Evolutionary conservation across 2,888 invertebrate species (phyloP).

Genomic region (Corythucha ciliata): DNA sequence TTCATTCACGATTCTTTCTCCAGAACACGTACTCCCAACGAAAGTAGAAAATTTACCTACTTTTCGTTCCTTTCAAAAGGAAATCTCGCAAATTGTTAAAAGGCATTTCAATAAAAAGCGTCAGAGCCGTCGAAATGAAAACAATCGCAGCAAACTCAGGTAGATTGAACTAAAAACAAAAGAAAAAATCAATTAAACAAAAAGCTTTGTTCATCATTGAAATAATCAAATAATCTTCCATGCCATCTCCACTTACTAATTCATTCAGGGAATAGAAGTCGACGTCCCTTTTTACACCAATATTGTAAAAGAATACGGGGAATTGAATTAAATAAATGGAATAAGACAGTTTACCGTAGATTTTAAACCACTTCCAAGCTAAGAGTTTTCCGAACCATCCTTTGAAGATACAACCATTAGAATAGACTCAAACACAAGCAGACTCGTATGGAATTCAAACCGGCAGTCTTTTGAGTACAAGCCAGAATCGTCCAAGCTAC

Average conservation of each 20-base stretch:
- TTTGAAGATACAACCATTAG: conserved; percentile 36
- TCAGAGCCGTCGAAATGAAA: conserved; percentile 45
- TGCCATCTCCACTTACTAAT: conserved; percentile 45
- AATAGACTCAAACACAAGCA: too few species aligned
- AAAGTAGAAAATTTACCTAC: too few species aligned
- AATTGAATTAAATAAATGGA: conserved; percentile 54
- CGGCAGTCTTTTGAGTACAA: conserved; percentile 47
- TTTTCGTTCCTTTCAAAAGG: too few species aligned
- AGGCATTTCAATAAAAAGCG: conserved; percentile 51
- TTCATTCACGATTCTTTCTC: too few species aligned
- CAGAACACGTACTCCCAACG: too few species aligned
- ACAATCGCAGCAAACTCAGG: conserved; percentile 46
- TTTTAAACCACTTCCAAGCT: conserved; percentile 48
- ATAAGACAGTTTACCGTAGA: conserved; percentile 53
- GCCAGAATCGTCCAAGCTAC: conserved; percentile 48
- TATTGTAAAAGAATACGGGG: conserved; percentile 55
- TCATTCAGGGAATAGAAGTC: conserved; percentile 46
- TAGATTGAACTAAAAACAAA: conserved; percentile 45
- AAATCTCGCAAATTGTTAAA: conserved; percentile 51
- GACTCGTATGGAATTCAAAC: conserved; percentile 39
- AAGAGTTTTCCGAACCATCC: conserved; percentile 46
- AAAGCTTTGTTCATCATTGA: conserved; percentile 8
- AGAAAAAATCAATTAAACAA: conserved; percentile 19
- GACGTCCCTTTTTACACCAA: conserved; percentile 48
- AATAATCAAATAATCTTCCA: too few species aligned